Percentiles rank a stretch among this genome's conserved stretches.
phyloP scores from a whole-genome alignment of 1,140 invertebrate species.

The Leptopilina clavipes region DNA sequence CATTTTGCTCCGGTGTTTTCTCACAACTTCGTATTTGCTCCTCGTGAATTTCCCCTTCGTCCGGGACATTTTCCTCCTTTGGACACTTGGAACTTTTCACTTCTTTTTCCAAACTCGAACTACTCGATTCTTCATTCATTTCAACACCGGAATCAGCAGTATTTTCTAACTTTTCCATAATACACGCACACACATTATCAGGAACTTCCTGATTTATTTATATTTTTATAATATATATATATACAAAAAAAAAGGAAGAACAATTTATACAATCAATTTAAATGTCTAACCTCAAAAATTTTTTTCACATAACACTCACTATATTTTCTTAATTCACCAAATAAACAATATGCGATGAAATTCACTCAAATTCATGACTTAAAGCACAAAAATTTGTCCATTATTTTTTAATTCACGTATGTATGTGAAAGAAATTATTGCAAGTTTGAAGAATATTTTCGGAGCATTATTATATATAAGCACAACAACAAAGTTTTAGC shows the following conservation, averaged over 20 bases:
- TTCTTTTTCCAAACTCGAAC: slow-evolving; percentile 43
- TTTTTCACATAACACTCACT: not conserved
- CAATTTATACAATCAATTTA: not conserved
- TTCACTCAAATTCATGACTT: no score
- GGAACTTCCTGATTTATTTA: not conserved
- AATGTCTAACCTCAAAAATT: not conserved
- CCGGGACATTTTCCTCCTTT: slow-evolving; percentile 46
- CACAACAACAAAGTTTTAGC: not conserved
- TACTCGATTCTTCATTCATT: slow-evolving; percentile 43
- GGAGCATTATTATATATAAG: not conserved
- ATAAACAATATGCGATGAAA: no score
- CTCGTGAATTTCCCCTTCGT: slow-evolving; percentile 56
- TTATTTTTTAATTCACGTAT: no score
- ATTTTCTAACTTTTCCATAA: slow-evolving; percentile 54
- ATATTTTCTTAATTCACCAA: no score
- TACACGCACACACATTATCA: not conserved
- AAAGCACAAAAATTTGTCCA: no score
- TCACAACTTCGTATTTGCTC: slow-evolving; percentile 54
- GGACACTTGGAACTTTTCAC: slow-evolving; percentile 43
- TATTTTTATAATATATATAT: no score
- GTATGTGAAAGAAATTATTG: no score
- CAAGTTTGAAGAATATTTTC: no score
- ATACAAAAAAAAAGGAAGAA: no score
- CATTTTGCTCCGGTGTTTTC: slow-evolving; percentile 62
- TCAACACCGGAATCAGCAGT: slow-evolving; percentile 46